These are phyloP conservation scores for Chydorus sphaericus DNA, from an alignment of 2,888 invertebrate species.

Conservation along the genomic window DNA sequence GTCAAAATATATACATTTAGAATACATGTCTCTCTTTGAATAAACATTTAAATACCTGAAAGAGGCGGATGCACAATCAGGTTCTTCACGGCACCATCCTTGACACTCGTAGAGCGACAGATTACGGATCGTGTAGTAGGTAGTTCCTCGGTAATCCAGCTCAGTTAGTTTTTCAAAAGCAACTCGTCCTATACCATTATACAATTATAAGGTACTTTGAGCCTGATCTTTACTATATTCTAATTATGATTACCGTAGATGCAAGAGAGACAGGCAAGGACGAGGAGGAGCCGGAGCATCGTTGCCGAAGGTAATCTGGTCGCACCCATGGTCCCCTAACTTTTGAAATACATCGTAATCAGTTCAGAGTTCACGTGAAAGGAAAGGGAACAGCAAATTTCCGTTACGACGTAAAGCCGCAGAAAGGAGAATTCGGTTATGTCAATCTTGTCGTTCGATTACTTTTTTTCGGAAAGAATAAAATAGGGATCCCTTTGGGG, in stretches of 20 bases:
- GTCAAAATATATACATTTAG: neutral
- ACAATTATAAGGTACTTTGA: neutral
- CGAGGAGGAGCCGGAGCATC: neutral
- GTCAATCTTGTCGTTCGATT: too few species aligned
- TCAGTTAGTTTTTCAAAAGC: constrained; percentile 90
- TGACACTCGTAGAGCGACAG: constrained; percentile 85
- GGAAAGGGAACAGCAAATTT: too few species aligned
- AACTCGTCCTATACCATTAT: constrained; percentile 45
- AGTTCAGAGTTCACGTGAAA: too few species aligned
- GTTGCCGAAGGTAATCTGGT: constrained; percentile 2
- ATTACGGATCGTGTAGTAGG: constrained; percentile 83
- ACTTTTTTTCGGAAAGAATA: too few species aligned
- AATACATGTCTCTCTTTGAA: too few species aligned
- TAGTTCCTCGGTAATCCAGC: constrained; percentile 75
- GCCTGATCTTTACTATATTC: neutral
- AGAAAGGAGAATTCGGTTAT: too few species aligned
- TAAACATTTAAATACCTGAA: constrained; percentile 44
- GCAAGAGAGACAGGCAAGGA: neutral
- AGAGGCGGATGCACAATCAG: constrained; percentile 79
- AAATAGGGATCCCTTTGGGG: too few species aligned
- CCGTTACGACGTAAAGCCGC: too few species aligned
- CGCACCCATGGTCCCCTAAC: constrained; percentile 6
- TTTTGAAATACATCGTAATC: too few species aligned
- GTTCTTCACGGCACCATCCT: constrained; percentile 86
- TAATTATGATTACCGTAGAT: neutral